These are phyloP conservation scores for Lutjanus campechanus DNA, from an alignment of 2,797 vertebrate species.

Conservation along the genomic window DNA sequence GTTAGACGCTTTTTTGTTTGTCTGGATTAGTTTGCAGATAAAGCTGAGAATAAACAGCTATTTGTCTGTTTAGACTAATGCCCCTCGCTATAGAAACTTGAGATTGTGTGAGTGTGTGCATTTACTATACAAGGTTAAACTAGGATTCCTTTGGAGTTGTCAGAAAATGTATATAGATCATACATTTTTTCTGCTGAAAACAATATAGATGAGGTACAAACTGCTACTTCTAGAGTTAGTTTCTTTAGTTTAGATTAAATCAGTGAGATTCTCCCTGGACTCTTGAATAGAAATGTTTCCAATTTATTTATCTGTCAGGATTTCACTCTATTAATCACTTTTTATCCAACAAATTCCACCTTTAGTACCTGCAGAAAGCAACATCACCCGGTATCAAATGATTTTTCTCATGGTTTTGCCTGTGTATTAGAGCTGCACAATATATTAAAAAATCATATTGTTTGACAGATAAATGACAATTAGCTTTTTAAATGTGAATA, in stretches of 20 bases:
- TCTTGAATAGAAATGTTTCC: conserved; percentile 14
- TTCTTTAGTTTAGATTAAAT: conserved; percentile 28
- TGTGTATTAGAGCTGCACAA: no score
- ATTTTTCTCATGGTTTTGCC: not conserved
- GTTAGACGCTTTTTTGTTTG: conserved; percentile 65
- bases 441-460: no score
- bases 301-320: conserved; percentile 31
- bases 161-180: conserved; percentile 13
- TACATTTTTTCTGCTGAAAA: not conserved
- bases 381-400: not conserved
- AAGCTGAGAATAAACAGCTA: conserved; percentile 58
- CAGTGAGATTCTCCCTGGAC: conserved; percentile 26
- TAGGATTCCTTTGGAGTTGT: conserved; percentile 14
- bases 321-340: conserved; percentile 18
- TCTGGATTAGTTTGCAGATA: conserved; percentile 65
- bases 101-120: conserved; percentile 16
- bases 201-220: conserved; percentile 13
- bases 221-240: not conserved
- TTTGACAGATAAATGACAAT: no score
- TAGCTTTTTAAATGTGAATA: no score
- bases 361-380: conserved; percentile 13
- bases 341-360: not conserved
- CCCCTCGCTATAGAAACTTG: conserved; percentile 25
- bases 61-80: conserved; percentile 59
- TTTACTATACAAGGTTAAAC: conserved; percentile 29